A percentile compares a stretch with the other conserved stretches of the same genome.
These are phyloP conservation scores for Lasioglossum morio DNA, from an alignment of 2,888 invertebrate genomes.

Conservation along the genomic window DNA sequence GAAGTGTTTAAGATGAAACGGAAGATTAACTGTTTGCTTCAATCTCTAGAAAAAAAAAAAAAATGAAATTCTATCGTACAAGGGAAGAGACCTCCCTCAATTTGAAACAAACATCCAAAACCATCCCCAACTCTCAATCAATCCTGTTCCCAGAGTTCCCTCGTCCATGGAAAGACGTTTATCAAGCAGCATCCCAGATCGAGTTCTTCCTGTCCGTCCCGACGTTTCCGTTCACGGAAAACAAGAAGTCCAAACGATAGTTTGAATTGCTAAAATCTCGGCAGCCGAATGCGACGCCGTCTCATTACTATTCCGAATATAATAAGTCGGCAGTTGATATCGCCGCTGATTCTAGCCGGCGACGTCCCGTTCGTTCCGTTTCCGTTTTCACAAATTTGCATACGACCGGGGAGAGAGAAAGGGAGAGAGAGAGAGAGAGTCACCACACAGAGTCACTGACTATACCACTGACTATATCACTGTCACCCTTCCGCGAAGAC, in stretches of 20 bases:
- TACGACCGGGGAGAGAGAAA: constrained; percentile 42
- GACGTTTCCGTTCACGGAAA: constrained; percentile 22
- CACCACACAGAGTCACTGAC: neutral
- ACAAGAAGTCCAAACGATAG: constrained; percentile 63
- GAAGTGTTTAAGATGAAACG: neutral
- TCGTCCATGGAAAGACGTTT: neutral
- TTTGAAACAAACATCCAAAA: neutral
- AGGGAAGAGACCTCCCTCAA: neutral
- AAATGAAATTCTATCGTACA: neutral
- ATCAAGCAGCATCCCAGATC: constrained; percentile 19
- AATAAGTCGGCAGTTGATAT: constrained; percentile 68
- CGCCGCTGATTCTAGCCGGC: constrained; percentile 46
- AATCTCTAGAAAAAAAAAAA: neutral
- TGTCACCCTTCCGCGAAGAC: neutral
- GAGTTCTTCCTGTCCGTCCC: neutral
- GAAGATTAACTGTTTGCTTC: neutral
- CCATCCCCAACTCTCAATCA: neutral
- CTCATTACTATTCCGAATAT: constrained; percentile 74
- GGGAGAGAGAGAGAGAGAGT: too few species aligned
- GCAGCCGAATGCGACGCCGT: constrained; percentile 5
- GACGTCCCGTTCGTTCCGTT: constrained; percentile 21
- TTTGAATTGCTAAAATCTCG: constrained; percentile 75
- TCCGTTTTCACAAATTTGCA: constrained; percentile 52
- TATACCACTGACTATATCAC: neutral
- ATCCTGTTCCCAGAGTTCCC: neutral